Evolutionary conservation across 2,888 invertebrate species (phyloP), one percentile per base, ranked within the genome.

Genomic region (Graphium colonna): DNA sequence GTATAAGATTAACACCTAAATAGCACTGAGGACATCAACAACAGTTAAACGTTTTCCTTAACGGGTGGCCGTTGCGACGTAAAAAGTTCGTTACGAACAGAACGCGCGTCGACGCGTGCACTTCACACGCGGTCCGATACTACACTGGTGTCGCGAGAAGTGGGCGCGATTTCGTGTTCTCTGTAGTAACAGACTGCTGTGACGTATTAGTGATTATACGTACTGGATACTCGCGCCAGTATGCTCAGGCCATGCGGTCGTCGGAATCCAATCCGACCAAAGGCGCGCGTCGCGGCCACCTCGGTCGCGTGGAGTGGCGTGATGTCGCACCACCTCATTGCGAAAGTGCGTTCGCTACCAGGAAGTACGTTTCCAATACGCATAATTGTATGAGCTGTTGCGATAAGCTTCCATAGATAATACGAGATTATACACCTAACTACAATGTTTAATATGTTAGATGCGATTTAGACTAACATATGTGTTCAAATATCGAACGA

Each of bases 291-390:
- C 51, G 52, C 60, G 60, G 57, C 63, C 61, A 63, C 69, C 74
- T 68, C 71, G 71, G 79, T 83, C 77, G 82, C 75, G 75, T 74
- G 82, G 73, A 73, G 71, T 88, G 86, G 87, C 88, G 87, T 86
- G 67, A 65, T 68, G 71, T 78, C 80, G 75, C 65, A 71, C 79
- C 77, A 79, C 68, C 65, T 57, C 57, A 52, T 77, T 82, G 77
- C 79, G 85, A 86, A 87, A 87, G 82, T 78, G 52, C 51, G 57
- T 54, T 53, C 55, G 43, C 21, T 47, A 52, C 33, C 38, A 53
- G 57, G 49, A 57, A 60, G 55, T 56, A 44, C 39, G 38, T 38
- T 49, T 42, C 38, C 55, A 57, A 55, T 39, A 51, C 50, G 40
- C 38, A 47, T 43, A 33, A 49, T 42, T 48, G 47, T 46, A 43